Evolutionary conservation across 1,140 invertebrate genomes (phyloP).

Genomic region (Caerostris darwini): DNA sequence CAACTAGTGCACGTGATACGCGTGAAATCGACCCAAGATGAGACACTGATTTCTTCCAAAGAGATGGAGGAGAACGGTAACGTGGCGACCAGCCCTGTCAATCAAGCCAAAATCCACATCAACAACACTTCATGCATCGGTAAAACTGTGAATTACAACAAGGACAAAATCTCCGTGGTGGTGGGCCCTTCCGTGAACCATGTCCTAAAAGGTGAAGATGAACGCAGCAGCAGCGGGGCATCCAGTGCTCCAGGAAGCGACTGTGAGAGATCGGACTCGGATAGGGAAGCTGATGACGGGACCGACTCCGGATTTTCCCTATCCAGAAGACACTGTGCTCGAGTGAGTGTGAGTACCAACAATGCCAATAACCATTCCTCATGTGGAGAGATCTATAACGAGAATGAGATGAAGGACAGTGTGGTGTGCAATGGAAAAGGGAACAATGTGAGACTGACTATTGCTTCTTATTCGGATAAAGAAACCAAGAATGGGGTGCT

Average conservation of each 20-base stretch:
- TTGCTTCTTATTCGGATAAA: conserved; percentile 73
- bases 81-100: background rate
- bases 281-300: conserved; percentile 74
- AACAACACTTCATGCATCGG: background rate
- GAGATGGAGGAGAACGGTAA: conserved; percentile 4
- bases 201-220: conserved; percentile 70
- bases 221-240: conserved; percentile 77
- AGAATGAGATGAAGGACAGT: background rate
- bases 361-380: background rate
- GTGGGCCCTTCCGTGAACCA: conserved; percentile 20
- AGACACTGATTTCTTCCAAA: background rate
- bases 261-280: conserved; percentile 74
- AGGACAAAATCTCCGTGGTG: conserved; percentile 29
- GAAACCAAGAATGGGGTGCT: conserved; percentile 9
- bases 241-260: conserved; percentile 76
- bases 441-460: conserved; percentile 66
- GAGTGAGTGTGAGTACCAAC: conserved; percentile 47
- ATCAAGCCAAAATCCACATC: conserved; percentile 34
- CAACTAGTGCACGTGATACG: conserved; percentile 70
- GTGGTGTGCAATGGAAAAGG: conserved; percentile 64
- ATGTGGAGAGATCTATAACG: background rate
- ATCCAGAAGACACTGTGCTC: conserved; percentile 52
- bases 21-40: conserved; percentile 36
- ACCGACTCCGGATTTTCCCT: conserved; percentile 72
- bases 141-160: conserved; percentile 16